These are phyloP conservation scores for Calcarius lapponicus DNA, from an alignment of 2,797 vertebrate species.

Conservation along the genomic window DNA sequence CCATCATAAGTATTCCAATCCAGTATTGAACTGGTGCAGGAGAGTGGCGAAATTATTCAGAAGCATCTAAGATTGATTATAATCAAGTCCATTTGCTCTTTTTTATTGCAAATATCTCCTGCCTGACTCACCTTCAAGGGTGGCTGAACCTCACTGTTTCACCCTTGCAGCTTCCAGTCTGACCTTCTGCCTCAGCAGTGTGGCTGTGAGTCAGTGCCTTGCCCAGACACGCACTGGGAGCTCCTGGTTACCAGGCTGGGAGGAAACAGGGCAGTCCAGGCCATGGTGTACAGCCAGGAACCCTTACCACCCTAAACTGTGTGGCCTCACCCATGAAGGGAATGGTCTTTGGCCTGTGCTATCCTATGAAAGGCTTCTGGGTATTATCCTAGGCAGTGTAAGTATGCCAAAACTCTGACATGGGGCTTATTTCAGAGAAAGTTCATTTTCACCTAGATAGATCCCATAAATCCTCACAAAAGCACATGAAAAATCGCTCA, in stretches of 20 bases:
- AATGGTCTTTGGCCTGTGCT: neutral
- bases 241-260: neutral
- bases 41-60: neutral
- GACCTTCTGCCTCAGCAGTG: neutral
- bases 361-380: neutral
- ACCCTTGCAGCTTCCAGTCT: neutral
- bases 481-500: neutral
- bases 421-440: neutral
- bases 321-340: neutral
- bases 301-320: neutral
- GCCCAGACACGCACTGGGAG: neutral
- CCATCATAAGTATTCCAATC: neutral
- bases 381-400: neutral
- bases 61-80: neutral
- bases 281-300: neutral
- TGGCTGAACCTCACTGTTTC: neutral
- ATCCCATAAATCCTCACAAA: neutral
- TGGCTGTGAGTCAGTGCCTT: neutral
- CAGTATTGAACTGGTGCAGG: neutral
- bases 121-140: neutral
- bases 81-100: neutral
- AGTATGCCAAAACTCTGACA: neutral
- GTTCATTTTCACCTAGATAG: neutral
- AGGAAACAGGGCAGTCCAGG: neutral
- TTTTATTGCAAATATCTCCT: neutral